These are phyloP conservation scores for Parthenolecanium corni DNA, from an alignment of 2,888 invertebrate genomes.

Conservation along the genomic window DNA sequence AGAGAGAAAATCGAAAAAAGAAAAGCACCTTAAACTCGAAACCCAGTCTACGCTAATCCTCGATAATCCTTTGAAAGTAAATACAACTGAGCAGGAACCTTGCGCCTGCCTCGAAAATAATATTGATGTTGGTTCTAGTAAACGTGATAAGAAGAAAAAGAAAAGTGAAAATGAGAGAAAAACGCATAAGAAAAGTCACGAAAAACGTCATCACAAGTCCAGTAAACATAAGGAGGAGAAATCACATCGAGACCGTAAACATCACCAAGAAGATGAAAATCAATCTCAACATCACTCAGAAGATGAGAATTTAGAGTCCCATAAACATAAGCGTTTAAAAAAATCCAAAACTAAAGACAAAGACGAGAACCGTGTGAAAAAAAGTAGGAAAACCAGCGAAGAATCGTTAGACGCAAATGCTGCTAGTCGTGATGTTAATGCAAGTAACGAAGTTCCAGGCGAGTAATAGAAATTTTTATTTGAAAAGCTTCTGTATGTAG, in stretches of 20 bases:
- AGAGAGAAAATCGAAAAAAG: slow-evolving; percentile 37
- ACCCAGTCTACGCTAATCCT: slow-evolving; percentile 30
- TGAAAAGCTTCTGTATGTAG: too few species aligned
- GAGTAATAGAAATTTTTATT: too few species aligned
- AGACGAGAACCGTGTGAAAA: slow-evolving; percentile 31
- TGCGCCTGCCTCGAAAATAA: too few species aligned
- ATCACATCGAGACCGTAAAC: background rate
- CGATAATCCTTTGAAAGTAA: slow-evolving; percentile 2
- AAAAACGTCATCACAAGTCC: slow-evolving; percentile 9
- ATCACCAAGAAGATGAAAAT: slow-evolving; percentile 14
- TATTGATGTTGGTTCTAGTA: slow-evolving; percentile 19
- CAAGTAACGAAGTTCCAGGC: too few species aligned
- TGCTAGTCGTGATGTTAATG: slow-evolving; percentile 30
- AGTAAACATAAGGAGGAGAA: slow-evolving; percentile 10
- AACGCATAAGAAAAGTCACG: slow-evolving; percentile 16
- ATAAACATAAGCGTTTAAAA: background rate
- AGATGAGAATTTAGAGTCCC: slow-evolving; percentile 15
- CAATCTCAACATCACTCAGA: slow-evolving; percentile 30
- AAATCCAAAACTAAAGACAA: slow-evolving; percentile 20
- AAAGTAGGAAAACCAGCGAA: slow-evolving; percentile 26
- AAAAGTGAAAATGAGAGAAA: slow-evolving; percentile 26
- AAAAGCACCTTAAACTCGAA: slow-evolving; percentile 37
- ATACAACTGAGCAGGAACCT: background rate
- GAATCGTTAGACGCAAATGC: slow-evolving; percentile 19
- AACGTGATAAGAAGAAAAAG: slow-evolving; percentile 29